Evolutionary conservation across 1,140 invertebrate genomes (phyloP), one percentile per base, ranked within the genome.

Genomic region (Chironomus tepperi): DNA sequence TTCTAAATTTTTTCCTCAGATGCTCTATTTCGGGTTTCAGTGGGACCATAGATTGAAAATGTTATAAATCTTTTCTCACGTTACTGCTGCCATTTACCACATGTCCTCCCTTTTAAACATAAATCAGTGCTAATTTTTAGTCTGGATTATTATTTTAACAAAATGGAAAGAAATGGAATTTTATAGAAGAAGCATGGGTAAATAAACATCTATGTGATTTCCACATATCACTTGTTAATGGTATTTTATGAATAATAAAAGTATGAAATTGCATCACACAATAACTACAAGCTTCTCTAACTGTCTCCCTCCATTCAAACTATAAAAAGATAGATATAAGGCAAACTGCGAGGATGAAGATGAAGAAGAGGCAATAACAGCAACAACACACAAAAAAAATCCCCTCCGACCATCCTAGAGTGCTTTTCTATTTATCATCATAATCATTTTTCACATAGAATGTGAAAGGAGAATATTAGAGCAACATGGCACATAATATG

Each of bases 371-470:
- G 47, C 47, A 57, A 15, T 57, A n/a, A 34, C 24, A 34, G 5
- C 24, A 34, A 34, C 24, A 34, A 34, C 24, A 34, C 24, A 34
- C 24, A 34, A 34, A 34, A 57, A n/a, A 57, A 57, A 57, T 57
- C 12, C 47, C n/a, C 47, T n/a, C 47, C 47, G n/a, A n/a, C 47
- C 5, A 15, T 57, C 47, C 9, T 57, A 57, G 9, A 57, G 47
- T 57, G 47, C 47, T 57, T 57, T 57, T 57, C 47, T 57, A 57
- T 57, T 57, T 57, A 57, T 57, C 47, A 57, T 57, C 47, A 57
- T 57, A 57, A 57, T 57, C 47, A 57, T 57, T 57, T 57, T 57
- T 57, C 47, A 57, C n/a, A 57, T 15, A 15, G 12, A 47, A 57
- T 57, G n/a, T 57, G 5, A 57, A 57, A 15, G 47, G 47, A 57